Conservation (phyloP, 2,888 invertebrate genomes). For the Girardia tigrina region DNA sequence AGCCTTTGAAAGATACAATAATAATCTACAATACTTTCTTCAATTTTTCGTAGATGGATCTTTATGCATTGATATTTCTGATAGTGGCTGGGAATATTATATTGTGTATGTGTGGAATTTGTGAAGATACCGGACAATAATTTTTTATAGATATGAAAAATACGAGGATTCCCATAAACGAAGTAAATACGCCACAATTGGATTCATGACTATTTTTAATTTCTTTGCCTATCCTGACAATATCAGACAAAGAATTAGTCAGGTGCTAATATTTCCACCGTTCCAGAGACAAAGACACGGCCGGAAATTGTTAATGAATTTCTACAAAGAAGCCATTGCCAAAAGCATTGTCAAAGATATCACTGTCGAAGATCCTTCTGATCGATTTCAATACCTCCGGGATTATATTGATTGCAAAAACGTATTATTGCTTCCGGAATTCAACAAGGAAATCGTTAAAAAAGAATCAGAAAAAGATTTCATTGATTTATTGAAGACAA, state of each 20-base stretch:
- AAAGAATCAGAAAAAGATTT: conserved; percentile 65
- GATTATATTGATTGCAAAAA: conserved; percentile 64
- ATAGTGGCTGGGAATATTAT: conserved; percentile 64
- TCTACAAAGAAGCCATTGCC: conserved; percentile 56
- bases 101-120: conserved; percentile 41
- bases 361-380: conserved; percentile 82
- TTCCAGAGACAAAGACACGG: conserved; percentile 74
- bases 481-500: conserved; percentile 62
- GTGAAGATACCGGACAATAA: no score
- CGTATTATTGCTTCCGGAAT: conserved; percentile 56
- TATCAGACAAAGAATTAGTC: conserved; percentile 74
- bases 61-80: conserved; percentile 77
- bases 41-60: conserved; percentile 92
- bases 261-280: conserved; percentile 78
- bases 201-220: conserved; percentile 72
- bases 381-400: conserved; percentile 71
- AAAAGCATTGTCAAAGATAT: conserved; percentile 58
- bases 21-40: conserved; percentile 72
- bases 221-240: conserved; percentile 82
- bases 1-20: conserved; percentile 59
- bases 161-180: background rate
- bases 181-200: conserved; percentile 63
- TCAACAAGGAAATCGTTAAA: conserved; percentile 57
- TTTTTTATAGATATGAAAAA: conserved; percentile 19
- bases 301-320: conserved; percentile 60